Conservation (phyloP, 2,797 vertebrate species). For the Phalloptychus januarius region DNA sequence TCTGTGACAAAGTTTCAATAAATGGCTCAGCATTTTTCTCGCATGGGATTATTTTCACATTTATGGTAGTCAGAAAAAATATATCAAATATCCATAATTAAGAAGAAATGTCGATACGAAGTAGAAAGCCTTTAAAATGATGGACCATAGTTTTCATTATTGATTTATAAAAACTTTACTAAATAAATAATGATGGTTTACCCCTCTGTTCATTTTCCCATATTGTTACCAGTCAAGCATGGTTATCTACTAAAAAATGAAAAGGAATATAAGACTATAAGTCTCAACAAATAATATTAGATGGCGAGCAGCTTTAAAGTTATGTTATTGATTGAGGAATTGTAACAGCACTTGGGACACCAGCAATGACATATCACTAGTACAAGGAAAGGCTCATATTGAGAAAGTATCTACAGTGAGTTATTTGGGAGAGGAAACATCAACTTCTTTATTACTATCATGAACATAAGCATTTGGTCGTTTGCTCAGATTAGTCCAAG, state of each 20-base stretch:
- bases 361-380: not conserved
- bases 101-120: not conserved
- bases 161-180: no score
- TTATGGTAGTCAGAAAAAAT: not conserved
- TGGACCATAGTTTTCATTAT: not conserved
- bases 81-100: not conserved
- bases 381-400: not conserved
- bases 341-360: not conserved
- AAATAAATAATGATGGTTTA: not conserved
- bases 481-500: not conserved
- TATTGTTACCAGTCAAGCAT: not conserved
- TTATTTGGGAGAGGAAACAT: not conserved
- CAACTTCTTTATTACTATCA: not conserved
- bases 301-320: not conserved
- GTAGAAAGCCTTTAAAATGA: not conserved
- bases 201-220: not conserved
- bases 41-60: not conserved
- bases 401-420: not conserved
- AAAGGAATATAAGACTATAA: not conserved
- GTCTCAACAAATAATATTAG: not conserved
- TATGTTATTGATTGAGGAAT: not conserved
- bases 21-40: not conserved
- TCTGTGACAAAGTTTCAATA: not conserved
- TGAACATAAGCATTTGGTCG: not conserved
- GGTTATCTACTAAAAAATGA: not conserved